Conservation (phyloP, 1,140 invertebrate genomes). For the Eubasilissa regina region DNA sequence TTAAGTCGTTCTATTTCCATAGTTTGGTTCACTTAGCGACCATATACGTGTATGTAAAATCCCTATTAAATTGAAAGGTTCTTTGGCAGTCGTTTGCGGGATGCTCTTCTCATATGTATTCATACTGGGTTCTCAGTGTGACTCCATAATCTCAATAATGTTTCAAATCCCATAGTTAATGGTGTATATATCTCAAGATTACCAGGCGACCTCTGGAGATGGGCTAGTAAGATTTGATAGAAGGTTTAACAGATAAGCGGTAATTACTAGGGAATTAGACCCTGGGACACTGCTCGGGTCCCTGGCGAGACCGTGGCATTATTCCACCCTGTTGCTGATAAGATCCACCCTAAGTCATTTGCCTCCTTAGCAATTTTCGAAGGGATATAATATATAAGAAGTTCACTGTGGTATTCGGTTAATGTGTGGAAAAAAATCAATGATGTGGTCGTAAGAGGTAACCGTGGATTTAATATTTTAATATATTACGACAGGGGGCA, state of each 20-base stretch:
- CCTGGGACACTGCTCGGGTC: neutral
- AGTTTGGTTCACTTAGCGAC: slow-evolving; percentile 2
- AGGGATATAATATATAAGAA: neutral
- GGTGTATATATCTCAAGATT: slow-evolving; percentile 4
- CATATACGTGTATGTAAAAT: neutral
- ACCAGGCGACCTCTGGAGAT: slow-evolving; percentile 16
- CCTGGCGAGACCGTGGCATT: neutral
- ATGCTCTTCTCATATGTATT: neutral
- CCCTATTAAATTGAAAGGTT: neutral
- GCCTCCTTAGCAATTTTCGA: neutral
- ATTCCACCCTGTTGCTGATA: slow-evolving; percentile 4
- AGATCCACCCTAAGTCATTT: slow-evolving; percentile 16
- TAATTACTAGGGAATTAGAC: slow-evolving; percentile 38
- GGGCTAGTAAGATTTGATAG: slow-evolving; percentile 27
- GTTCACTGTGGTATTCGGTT: neutral
- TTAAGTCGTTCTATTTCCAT: neutral
- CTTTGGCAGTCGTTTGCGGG: neutral
- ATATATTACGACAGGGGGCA: too few species aligned
- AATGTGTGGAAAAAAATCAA: neutral
- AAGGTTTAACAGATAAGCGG: slow-evolving; percentile 32
- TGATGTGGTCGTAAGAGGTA: too few species aligned
- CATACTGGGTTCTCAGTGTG: neutral
- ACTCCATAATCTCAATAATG: slow-evolving; percentile 22
- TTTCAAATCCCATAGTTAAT: slow-evolving; percentile 16
- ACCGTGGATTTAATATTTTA: too few species aligned